Conservation (phyloP, 2,113 vertebrate species). For the Rhegmatorhina hoffmannsi region DNA sequence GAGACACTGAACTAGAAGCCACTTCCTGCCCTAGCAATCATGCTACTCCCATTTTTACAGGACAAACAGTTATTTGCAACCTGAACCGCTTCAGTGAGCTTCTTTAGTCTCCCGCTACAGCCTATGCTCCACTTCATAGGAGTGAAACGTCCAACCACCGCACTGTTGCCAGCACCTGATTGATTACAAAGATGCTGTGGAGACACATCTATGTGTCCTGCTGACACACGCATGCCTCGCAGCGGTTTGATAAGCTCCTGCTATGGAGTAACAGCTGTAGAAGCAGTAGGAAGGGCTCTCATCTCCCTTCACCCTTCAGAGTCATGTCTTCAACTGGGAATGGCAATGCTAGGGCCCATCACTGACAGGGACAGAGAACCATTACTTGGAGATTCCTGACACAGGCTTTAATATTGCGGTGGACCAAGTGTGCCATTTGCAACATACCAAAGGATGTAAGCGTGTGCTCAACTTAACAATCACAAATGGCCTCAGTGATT, state of each 20-base stretch:
- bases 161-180: background rate
- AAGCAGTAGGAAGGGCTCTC: background rate
- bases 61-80: background rate
- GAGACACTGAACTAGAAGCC: background rate
- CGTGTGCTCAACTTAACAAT: background rate
- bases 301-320: background rate
- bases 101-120: background rate
- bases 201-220: background rate
- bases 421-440: background rate
- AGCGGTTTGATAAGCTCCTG: background rate
- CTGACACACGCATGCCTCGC: rapidly evolving
- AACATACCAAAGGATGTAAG: background rate
- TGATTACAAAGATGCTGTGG: background rate
- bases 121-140: background rate
- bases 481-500: background rate
- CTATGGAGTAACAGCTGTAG: background rate
- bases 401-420: background rate
- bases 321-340: background rate
- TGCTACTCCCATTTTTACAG: background rate
- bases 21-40: background rate
- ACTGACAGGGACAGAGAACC: background rate
- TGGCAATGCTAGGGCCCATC: background rate
- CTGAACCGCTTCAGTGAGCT: background rate
- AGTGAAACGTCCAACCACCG: background rate
- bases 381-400: background rate